Percentiles rank a stretch among this genome's conserved stretches.
Evolutionary conservation across 2,888 invertebrate genomes (phyloP).

Genomic region (Hemithea aestivaria): DNA sequence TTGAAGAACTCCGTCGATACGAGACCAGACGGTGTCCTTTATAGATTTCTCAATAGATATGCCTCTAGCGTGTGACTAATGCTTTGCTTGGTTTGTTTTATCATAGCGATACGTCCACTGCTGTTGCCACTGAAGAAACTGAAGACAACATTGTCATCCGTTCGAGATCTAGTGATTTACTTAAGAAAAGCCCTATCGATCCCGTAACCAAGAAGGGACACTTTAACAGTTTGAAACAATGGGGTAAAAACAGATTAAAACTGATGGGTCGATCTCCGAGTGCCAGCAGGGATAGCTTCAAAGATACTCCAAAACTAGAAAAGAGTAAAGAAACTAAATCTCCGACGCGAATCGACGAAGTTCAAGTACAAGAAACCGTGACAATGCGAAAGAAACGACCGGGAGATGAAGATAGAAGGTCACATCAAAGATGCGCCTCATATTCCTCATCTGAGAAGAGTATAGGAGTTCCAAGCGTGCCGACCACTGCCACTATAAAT

Average conservation of each 20-base stretch:
- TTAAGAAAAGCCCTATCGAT: slow-evolving; percentile 83
- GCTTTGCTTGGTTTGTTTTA: slow-evolving; percentile 80
- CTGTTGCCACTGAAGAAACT: slow-evolving; percentile 74
- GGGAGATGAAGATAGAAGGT: slow-evolving; percentile 81
- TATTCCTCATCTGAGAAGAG: slow-evolving; percentile 88
- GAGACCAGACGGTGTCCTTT: slow-evolving; percentile 65
- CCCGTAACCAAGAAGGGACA: slow-evolving; percentile 79
- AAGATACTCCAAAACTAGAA: slow-evolving; percentile 59
- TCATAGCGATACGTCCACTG: slow-evolving; percentile 75
- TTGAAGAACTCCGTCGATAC: slow-evolving; percentile 62
- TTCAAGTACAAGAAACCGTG: slow-evolving; percentile 83
- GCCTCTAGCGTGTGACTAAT: slow-evolving; percentile 79
- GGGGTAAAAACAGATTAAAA: slow-evolving; percentile 89
- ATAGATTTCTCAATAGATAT: slow-evolving; percentile 59
- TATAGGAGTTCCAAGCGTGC: slow-evolving; percentile 77
- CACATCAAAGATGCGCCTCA: slow-evolving; percentile 88
- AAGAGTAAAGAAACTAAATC: slow-evolving; percentile 64
- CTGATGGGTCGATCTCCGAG: slow-evolving; percentile 84
- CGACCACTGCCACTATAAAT: slow-evolving; percentile 77
- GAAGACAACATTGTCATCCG: slow-evolving; percentile 79
- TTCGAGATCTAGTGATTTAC: slow-evolving; percentile 87
- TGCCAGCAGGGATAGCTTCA: slow-evolving; percentile 74
- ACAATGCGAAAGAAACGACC: slow-evolving; percentile 81
- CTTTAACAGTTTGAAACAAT: slow-evolving; percentile 90
- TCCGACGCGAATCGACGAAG: slow-evolving; percentile 71